Evolutionary conservation across 2,797 vertebrate species (phyloP), one percentile per base, ranked within the genome.

Genomic region (Sternotherus odoratus): DNA sequence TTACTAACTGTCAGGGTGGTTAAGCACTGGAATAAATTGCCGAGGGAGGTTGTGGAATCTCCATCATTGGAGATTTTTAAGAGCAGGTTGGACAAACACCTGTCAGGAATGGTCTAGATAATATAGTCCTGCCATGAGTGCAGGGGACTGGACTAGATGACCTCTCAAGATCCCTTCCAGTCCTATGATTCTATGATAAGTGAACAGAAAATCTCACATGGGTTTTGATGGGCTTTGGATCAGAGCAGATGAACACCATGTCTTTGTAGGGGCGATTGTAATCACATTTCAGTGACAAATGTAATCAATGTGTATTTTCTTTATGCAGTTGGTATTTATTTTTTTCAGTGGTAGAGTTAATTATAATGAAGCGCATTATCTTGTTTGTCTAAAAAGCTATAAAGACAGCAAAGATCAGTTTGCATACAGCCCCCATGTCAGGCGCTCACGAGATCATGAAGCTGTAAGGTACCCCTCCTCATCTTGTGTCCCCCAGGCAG

Each of bases 121-220:
- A 53, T 53, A 53, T 53, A 53, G 53, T 53, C 53, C 53, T 53
- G 53, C 53, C 9, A 24, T 53, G 53, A 24, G 53, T 53, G 53
- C 23, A 53, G 51, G 21, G 21, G 51, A 24, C 21, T 53, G 51
- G 51, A 53, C 53, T 53, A 53, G 53, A 23, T 24, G 53, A 53
- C 53, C 21, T 53, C 4, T 10, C 19, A 21, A 53, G 23, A 9
- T 24, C 21, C 51, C 23, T 53, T 53, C 23, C 21, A 24, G 53
- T 9, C 9, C 21, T 53, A 53, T 53, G 51, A 53, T 53, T 53
- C 21, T 53, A 23, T 24, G 53, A 10, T 53, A 87, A 63, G 56
- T 28, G 90, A 95, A 96, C 83, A 91, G 91, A 96, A 75, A 96
- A 96, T 93, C 90, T 96, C 92, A 92, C 82, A 94, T 21, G 79